A percentile compares a stretch with the other conserved stretches of the same genome.
Evolutionary conservation across 2,888 invertebrate species (phyloP).

Genomic region (Amphipoea oculea): DNA sequence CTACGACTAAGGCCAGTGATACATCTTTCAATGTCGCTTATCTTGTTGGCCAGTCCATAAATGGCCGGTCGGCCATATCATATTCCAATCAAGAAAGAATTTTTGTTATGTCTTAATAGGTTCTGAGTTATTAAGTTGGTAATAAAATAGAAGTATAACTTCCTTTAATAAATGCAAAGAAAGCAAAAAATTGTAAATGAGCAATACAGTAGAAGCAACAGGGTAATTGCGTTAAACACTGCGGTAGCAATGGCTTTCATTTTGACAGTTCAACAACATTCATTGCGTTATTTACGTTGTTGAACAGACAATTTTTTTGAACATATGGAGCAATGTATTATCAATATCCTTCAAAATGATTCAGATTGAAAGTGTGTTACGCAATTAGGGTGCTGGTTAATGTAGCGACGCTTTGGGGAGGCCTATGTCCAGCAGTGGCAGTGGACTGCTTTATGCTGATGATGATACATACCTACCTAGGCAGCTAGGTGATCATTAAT

Average conservation of each 20-base stretch:
- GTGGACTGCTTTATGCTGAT: too few relatives aligned
- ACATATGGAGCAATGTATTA: neutral
- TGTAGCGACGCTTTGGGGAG: neutral
- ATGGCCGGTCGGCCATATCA: conserved; percentile 15
- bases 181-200: neutral
- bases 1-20: conserved; percentile 37
- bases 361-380: neutral
- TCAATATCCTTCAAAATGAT: neutral
- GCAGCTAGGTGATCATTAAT: neutral
- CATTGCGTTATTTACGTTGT: neutral
- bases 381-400: neutral
- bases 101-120: conserved; percentile 16
- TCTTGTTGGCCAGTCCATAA: conserved; percentile 19
- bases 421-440: neutral
- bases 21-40: conserved; percentile 55
- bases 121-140: neutral
- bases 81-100: conserved; percentile 23
- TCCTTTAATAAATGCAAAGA: neutral
- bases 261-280: neutral
- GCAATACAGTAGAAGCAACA: neutral
- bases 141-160: conserved; percentile 8
- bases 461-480: neutral
- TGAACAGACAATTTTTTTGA: neutral
- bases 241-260: neutral
- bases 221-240: neutral